A percentile compares a stretch with the other conserved stretches of the same genome.
Evolutionary conservation across 2,888 invertebrate species (phyloP).

Genomic region (Limenitis camilla): DNA sequence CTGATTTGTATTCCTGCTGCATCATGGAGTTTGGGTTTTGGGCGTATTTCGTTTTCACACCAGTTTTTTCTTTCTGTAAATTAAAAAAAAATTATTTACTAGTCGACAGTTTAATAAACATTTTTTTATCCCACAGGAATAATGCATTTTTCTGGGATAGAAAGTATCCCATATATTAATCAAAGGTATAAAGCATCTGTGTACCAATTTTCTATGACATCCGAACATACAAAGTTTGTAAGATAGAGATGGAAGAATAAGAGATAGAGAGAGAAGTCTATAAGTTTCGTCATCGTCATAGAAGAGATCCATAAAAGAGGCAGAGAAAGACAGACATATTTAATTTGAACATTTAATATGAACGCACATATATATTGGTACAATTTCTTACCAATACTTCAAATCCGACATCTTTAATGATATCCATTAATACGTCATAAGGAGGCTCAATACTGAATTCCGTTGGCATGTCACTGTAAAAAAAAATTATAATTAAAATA

Average conservation of each 20-base stretch:
- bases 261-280: not conserved
- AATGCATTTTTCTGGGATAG: too few species aligned
- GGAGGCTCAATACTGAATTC: conserved; percentile 95
- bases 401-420: conserved; percentile 89
- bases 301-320: too few species aligned
- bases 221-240: too few species aligned
- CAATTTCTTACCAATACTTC: conserved; percentile 76
- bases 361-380: too few species aligned
- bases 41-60: conserved; percentile 90
- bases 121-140: too few species aligned
- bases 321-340: too few species aligned
- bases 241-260: not conserved
- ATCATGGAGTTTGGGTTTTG: conserved; percentile 95
- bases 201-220: too few species aligned
- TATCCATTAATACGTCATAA: conserved; percentile 85
- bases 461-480: conserved; percentile 82
- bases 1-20: conserved; percentile 92
- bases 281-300: too few species aligned
- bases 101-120: not conserved
- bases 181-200: too few species aligned
- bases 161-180: too few species aligned
- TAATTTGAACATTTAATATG: too few species aligned
- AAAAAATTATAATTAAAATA: not conserved
- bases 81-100: conserved; percentile 1
- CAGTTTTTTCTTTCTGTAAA: conserved; percentile 83